Evolutionary conservation across 2,797 vertebrate species (phyloP), one percentile per base, ranked within the genome.

Genomic region (Cynodonichthys magdalenae): DNA sequence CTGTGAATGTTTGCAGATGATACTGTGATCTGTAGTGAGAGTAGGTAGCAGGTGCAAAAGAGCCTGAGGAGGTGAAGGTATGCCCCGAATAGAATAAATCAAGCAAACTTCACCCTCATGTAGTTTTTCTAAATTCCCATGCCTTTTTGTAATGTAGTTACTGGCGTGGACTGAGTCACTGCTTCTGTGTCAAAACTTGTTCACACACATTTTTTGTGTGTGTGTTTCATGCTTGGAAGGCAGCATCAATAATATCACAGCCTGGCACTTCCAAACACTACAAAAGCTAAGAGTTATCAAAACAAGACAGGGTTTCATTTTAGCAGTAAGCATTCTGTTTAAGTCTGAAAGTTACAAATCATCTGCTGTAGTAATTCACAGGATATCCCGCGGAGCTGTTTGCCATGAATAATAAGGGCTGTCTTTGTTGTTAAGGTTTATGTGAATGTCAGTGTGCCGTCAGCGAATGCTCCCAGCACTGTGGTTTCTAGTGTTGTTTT

Each of bases 401-500:
- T 68, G 44, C 68, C 66, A 74, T 84, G 59, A 82, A 75, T 85
- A 81, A 85, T 91, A 77, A 76, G 83, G 79, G 60, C 0, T 1
- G 15, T 24, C 44, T 77, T 67, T 81, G 53, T 73, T 77, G 60
- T 71, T 34, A 1, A 39, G 61, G 36, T 53, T n/a, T 48, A 58
- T 45, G 59, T 59, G 53, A 11, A 53, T 27, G 63, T 56, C 20
- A 34, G 61, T 54, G 63, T 5, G 65, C 45, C 66, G 39, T 49
- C 36, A 19, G 31, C 51, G 45, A 71, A 69, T 34, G 55, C 72
- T 80, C 48, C 51, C 47, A 46, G 71, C 68, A 17, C 65, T 80
- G 70, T 64, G 83, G 84, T 82, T 83, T 88, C 69, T 60, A 76
- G 54, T 79, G 81, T 81, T 84, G 80, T 82, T 87, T 79, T 83